Base-by-base conservation (phyloP, 2,113 vertebrate species). In the Rynchops niger region DNA sequence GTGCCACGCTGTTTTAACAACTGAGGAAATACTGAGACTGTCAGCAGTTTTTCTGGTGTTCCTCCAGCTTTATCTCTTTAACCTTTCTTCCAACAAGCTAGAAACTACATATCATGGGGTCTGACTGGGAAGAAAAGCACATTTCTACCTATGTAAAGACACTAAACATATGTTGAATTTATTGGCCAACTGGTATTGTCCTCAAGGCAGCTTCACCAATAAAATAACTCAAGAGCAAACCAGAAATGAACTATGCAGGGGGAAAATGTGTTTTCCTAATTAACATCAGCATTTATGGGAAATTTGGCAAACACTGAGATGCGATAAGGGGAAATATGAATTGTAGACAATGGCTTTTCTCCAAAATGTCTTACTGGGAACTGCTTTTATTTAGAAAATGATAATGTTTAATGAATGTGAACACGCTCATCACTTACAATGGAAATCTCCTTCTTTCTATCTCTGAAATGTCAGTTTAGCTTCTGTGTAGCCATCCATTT, bases 221-320 rank as follows among this genome's bases (percentile, higher is more conserved):
- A 92, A 92, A 97, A 62, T 42, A 96, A 92, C 86, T 94, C 80
- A 40, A 82, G 55, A 82, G 83, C 89, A 90, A 93, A 88, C 49
- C 82, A 94, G 85, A 96, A 96, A 94, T 69, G 82, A 86, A 53
- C 42, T 74, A 58, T 58, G 63, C 3, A 7, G 71, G 72, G 88
- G 66, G 38, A 91, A 96, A 96, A 93, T 95, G 90, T 95, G 90
- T 67, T 95, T 96, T 93, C 91, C 80, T 94, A 96, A 96, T 97
- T 93, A 94, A 91, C 80, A 79, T 56, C 61, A 91, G 82, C 71
- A 45, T 93, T 97, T 94, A 84, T 45, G 83, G 90, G 88, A 78
- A 87, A 88, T 93, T 47, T 96, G 95, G 93, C 96, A 89, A 85
- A 71, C 62, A 15, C 49, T 79, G 92, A 88, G 92, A 84, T 43